These are phyloP conservation scores for Eonycteris spelaea DNA, from an alignment of 2,113 vertebrate species.

Conservation along the genomic window DNA sequence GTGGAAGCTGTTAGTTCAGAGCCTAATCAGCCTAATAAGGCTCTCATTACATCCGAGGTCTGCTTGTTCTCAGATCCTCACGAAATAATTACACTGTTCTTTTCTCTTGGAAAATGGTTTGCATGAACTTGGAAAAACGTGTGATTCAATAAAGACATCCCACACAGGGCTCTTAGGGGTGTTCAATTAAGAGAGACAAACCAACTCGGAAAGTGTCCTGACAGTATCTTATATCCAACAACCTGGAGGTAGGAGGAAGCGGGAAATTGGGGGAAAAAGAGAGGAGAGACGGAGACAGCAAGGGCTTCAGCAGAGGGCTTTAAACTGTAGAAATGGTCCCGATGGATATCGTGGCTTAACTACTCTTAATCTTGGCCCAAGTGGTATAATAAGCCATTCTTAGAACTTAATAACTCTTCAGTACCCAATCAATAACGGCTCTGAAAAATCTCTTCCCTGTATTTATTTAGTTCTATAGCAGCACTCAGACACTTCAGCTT, in stretches of 20 bases:
- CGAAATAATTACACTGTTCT: background rate
- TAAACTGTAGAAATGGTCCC: background rate
- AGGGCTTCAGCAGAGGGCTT: background rate
- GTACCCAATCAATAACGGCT: constrained; percentile 15
- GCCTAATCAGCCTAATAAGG: background rate
- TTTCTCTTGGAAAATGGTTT: background rate
- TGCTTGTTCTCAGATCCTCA: background rate
- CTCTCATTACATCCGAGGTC: background rate
- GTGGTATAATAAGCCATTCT: constrained; percentile 44
- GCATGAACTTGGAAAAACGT: background rate
- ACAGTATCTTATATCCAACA: background rate
- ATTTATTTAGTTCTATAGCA: constrained; percentile 9
- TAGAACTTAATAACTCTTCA: constrained; percentile 58
- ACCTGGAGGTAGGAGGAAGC: background rate
- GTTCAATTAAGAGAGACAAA: background rate
- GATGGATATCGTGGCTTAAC: background rate
- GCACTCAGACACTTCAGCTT: background rate
- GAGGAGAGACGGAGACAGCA: accelerated
- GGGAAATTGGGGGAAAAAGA: accelerated
- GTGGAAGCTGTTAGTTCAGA: background rate
- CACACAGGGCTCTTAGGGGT: background rate
- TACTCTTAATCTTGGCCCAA: constrained; percentile 42
- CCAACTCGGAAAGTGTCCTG: background rate
- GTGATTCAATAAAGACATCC: background rate
- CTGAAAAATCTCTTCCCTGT: constrained; percentile 12